Conservation (phyloP, 2,113 vertebrate species). For the Mustela lutreola region DNA sequence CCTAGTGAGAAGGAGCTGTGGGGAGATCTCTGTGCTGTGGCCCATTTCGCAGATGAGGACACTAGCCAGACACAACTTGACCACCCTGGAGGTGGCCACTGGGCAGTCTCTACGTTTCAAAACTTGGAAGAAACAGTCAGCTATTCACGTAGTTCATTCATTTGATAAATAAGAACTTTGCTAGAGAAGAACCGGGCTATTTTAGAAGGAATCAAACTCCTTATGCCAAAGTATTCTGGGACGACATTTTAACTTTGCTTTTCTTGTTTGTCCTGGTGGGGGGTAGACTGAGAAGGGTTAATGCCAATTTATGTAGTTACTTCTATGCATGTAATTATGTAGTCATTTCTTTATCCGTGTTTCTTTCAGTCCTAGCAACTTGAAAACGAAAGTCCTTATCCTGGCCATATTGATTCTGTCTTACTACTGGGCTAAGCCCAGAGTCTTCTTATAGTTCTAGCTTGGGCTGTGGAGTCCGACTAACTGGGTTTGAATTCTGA, state of each 20-base stretch:
- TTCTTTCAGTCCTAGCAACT: not conserved
- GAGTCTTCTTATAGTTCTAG: not conserved
- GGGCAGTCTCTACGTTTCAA: not conserved
- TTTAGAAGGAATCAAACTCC: not conserved
- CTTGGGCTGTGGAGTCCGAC: fast-evolving
- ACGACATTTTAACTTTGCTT: not conserved
- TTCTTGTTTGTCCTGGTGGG: not conserved
- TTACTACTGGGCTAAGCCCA: not conserved
- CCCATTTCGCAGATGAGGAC: not conserved
- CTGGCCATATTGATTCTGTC: not conserved
- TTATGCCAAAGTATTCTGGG: not conserved
- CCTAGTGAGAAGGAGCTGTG: not conserved
- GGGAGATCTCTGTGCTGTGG: not conserved
- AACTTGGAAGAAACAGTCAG: not conserved
- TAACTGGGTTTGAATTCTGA: not conserved
- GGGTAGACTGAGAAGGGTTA: not conserved
- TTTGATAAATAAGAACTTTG: not conserved
- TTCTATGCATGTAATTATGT: not conserved
- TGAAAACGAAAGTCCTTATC: not conserved
- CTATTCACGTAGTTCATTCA: not conserved
- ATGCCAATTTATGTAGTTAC: not conserved
- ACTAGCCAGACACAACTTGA: not conserved
- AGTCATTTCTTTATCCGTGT: not conserved
- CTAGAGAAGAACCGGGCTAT: not conserved
- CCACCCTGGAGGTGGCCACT: not conserved